These are phyloP conservation scores for Pyrrhia umbra DNA, from an alignment of 2,888 invertebrate species.

Conservation along the genomic window DNA sequence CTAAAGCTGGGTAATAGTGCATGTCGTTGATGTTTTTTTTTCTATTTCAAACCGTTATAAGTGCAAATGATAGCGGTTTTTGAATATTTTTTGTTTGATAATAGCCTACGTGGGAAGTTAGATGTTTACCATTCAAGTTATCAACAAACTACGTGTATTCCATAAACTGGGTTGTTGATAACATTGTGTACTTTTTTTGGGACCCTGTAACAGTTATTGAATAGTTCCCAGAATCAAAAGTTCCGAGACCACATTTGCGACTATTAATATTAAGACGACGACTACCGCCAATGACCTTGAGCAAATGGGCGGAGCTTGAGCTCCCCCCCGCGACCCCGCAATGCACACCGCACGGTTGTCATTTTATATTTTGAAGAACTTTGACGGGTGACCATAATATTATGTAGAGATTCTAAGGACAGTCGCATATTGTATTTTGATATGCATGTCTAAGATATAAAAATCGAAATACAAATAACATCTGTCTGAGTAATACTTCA, in stretches of 20 bases:
- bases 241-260: background rate
- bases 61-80: conserved; percentile 29
- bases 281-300: no score
- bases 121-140: background rate
- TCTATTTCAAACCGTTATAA: conserved; percentile 38
- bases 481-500: no score
- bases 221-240: background rate
- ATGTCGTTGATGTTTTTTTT: conserved; percentile 20
- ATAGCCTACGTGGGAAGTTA: background rate
- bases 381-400: no score
- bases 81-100: background rate
- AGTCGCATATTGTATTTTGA: no score
- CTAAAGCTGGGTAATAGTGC: conserved; percentile 49
- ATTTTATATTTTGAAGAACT: no score
- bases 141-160: background rate
- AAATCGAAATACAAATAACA: no score
- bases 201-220: background rate
- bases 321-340: no score
- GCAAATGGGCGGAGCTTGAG: no score
- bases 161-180: background rate
- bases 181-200: background rate
- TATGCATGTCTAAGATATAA: no score
- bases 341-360: no score
- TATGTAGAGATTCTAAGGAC: no score
- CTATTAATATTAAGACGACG: no score